Evolutionary conservation across 2,888 invertebrate genomes (phyloP).

Genomic region (Helicoverpa assulta): DNA sequence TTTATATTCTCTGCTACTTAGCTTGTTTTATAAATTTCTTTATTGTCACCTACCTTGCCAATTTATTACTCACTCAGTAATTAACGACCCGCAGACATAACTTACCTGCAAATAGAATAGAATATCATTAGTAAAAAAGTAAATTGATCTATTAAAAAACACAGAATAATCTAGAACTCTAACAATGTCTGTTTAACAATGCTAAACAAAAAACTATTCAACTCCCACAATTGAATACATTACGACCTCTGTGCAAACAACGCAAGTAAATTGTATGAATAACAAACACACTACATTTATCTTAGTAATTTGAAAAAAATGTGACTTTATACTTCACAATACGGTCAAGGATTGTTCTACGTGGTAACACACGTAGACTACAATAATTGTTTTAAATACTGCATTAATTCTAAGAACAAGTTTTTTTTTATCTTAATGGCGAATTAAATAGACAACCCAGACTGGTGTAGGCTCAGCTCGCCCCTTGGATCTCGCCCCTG

Average conservation of each 20-base stretch:
- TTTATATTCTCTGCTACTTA: neutral
- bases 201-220: neutral
- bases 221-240: constrained; percentile 11
- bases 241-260: constrained; percentile 24
- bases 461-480: too few relatives aligned
- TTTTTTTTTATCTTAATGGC: neutral
- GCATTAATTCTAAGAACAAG: neutral
- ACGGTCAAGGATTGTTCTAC: constrained; percentile 44
- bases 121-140: constrained; percentile 8
- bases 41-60: constrained; percentile 16
- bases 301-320: constrained; percentile 29
- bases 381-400: constrained; percentile 17
- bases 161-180: neutral
- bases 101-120: constrained; percentile 53
- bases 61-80: constrained; percentile 20
- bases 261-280: constrained; percentile 41
- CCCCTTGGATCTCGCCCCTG: too few relatives aligned
- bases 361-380: neutral
- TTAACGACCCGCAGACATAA: neutral
- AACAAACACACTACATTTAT: constrained; percentile 33
- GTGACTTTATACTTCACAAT: constrained; percentile 27
- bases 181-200: constrained; percentile 9
- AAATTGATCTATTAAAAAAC: neutral
- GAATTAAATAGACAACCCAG: neutral
- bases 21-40: constrained; percentile 8